Conservation (phyloP, 2,888 invertebrate genomes). For the Eilema sororculum region DNA sequence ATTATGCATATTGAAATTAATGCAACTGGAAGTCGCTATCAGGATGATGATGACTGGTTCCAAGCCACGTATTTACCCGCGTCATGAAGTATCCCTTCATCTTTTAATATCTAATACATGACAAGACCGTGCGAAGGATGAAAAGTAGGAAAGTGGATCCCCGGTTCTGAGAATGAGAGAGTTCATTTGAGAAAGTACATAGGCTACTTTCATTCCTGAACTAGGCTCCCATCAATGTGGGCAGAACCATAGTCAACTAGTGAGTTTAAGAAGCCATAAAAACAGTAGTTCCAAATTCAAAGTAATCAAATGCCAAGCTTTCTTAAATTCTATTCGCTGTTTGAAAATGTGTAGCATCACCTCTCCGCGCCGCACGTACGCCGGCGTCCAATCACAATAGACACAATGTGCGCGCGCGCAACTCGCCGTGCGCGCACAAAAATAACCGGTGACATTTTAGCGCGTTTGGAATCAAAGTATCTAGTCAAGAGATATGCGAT, state of each 20-base stretch:
- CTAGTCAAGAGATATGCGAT: constrained; percentile 49
- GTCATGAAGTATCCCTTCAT: too few species aligned
- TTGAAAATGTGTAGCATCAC: constrained; percentile 30
- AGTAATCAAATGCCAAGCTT: constrained; percentile 14
- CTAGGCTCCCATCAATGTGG: background rate
- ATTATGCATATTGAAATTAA: too few species aligned
- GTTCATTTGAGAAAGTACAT: too few species aligned
- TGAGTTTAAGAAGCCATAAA: background rate
- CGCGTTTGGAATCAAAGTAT: constrained; percentile 65
- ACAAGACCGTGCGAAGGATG: too few species aligned
- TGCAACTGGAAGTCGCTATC: too few species aligned
- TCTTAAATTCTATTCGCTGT: constrained; percentile 26
- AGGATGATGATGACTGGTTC: too few species aligned
- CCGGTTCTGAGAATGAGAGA: too few species aligned
- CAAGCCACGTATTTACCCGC: too few species aligned
- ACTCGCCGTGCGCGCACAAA: constrained; percentile 57
- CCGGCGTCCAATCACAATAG: constrained; percentile 48
- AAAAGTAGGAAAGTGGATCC: too few species aligned
- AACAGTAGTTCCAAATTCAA: background rate
- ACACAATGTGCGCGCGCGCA: constrained; percentile 43
- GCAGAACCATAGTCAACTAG: background rate
- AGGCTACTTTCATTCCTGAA: background rate
- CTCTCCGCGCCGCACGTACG: constrained; percentile 18
- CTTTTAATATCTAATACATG: too few species aligned
- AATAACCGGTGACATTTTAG: constrained; percentile 80